Conservation (phyloP, 2,113 vertebrate genomes). For the Chaetorhynchus papuensis region DNA sequence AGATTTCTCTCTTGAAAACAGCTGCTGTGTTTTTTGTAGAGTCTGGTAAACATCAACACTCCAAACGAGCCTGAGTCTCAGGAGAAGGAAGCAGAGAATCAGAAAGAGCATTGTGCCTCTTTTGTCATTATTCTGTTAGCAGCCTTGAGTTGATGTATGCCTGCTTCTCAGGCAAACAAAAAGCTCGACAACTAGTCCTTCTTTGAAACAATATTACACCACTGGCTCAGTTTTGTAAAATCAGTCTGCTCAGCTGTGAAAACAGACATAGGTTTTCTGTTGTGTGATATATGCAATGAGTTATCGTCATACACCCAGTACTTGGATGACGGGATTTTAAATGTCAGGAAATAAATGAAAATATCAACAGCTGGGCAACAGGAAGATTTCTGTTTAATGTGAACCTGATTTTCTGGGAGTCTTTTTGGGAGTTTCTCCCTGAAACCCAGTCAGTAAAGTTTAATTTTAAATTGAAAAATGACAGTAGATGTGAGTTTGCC, state of each 20-base stretch:
- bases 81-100: conserved; percentile 30
- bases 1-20: conserved; percentile 50
- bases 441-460: not conserved
- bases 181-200: not conserved
- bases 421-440: not conserved
- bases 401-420: conserved; percentile 1
- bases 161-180: conserved; percentile 35
- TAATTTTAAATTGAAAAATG: conserved; percentile 10
- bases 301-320: not conserved
- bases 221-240: conserved; percentile 44
- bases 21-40: conserved; percentile 23
- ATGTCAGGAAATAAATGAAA: conserved; percentile 65
- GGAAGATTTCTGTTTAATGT: conserved; percentile 1
- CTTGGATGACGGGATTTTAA: conserved; percentile 51
- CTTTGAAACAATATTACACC: conserved; percentile 27
- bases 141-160: conserved; percentile 30
- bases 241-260: conserved; percentile 54
- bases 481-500: not conserved
- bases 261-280: conserved; percentile 26
- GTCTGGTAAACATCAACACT: conserved; percentile 17
- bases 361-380: conserved; percentile 53
- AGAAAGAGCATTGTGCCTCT: conserved; percentile 36
- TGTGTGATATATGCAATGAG: conserved; percentile 25
- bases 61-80: conserved; percentile 49
- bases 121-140: conserved; percentile 48